Base-by-base conservation (phyloP, 1,140 invertebrate species). In the Dinoponera quadriceps region DNA sequence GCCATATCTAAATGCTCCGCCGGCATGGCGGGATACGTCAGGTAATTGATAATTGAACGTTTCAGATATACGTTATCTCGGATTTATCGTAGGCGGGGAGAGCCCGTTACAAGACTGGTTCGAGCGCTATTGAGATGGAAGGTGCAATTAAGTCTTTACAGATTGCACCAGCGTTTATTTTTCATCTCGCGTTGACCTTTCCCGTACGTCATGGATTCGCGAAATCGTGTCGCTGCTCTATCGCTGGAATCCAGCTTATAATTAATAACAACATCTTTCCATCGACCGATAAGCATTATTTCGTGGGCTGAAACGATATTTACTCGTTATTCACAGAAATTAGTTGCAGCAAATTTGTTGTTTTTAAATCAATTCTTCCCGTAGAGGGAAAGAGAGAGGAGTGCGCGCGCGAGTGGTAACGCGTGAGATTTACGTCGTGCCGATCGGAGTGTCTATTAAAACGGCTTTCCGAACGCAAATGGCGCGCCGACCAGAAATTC, bases 1-100 rank as follows among this genome's bases (percentile, higher is more conserved):
- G 71, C 57, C 78, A 55, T 54, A 51, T 65, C 51, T 72, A 66
- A 54, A 60, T 66, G 44, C 48, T 29, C 25, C 73, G 20, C 22
- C 14, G 55, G 3, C 66, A 29, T 38, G 57, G 44, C 25, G 69
- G 27, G 48, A 82, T 74, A 82, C 78, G 81, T 65, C 85, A 59
- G 69, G 54, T 87, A 86, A 85, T 87, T 87, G 84, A 87, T 86
- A 87, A 86, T 86, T 83, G 85, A 86, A 49, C 49, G 84, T 72
- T 49, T 48, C 13, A 75, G 65, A 80, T 69, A 80, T 71, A 80
- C 75, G 65, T 80, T 80, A 80, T 80, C 65, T 49, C 33, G 51
- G 51, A 80, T 71, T 80, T 80, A 71, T 57, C 65, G 18, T 57
- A 59, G 49, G 65, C 51, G 75, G 51, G 54, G 75, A 18, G 65